Evolutionary conservation across 2,888 invertebrate genomes (phyloP).

Genomic region (Rhodophaea formosa): DNA sequence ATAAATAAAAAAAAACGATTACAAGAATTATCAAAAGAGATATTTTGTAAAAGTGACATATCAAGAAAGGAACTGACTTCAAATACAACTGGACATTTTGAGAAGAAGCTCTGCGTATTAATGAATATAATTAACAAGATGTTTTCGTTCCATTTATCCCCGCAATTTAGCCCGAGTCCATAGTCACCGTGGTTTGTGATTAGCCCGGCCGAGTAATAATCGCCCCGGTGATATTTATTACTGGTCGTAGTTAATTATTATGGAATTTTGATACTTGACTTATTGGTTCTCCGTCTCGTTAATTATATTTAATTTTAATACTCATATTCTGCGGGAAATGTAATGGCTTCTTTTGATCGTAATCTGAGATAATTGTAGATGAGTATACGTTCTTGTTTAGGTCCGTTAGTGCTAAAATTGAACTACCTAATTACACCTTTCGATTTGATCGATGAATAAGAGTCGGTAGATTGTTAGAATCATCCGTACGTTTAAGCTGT

Average conservation of each 20-base stretch:
- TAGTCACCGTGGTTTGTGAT: slow-evolving; percentile 59
- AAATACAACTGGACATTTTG: too few species aligned
- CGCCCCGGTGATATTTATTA: slow-evolving; percentile 73
- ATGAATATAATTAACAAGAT: slow-evolving; percentile 10
- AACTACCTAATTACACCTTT: background rate
- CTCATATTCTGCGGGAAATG: slow-evolving; percentile 25
- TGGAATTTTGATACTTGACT: slow-evolving; percentile 78
- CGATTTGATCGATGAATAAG: background rate
- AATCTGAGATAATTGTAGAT: slow-evolving; percentile 19
- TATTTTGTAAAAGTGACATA: too few species aligned
- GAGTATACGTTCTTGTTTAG: background rate
- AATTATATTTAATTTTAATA: slow-evolving; percentile 55
- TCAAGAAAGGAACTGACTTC: too few species aligned
- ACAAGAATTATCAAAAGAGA: too few species aligned
- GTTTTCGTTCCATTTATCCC: slow-evolving; percentile 2
- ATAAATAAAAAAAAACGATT: too few species aligned
- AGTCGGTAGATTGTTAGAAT: too few species aligned
- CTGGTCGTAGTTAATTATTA: slow-evolving; percentile 69
- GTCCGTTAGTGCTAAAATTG: slow-evolving; percentile 3
- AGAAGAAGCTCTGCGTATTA: background rate
- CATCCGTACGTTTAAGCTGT: too few species aligned
- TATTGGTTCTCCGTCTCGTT: slow-evolving; percentile 54
- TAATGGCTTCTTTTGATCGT: slow-evolving; percentile 17
- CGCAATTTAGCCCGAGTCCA: slow-evolving; percentile 33
- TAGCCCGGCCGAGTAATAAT: slow-evolving; percentile 72